A percentile compares a stretch with the other conserved stretches of the same genome.
phyloP scores from a whole-genome alignment of 2,888 invertebrate genomes.

The Anoplius nigerrimus region DNA sequence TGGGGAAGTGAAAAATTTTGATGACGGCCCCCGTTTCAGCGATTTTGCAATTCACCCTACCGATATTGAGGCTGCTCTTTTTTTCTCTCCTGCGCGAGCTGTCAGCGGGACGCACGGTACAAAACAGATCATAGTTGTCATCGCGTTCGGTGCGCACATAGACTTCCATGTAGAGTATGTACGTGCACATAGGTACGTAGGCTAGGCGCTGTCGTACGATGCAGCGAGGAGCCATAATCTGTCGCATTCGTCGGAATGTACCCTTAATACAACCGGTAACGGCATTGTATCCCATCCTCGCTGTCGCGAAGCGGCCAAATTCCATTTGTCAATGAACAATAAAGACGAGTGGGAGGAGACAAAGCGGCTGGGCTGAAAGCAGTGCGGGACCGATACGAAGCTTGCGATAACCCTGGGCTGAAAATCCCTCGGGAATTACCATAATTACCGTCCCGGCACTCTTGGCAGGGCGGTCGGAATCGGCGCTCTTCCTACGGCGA shows the following conservation, averaged over 20 bases:
- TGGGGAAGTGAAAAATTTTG: no score
- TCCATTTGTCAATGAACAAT: constrained; percentile 26
- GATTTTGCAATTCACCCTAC: no score
- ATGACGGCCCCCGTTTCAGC: no score
- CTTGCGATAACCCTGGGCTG: constrained; percentile 19
- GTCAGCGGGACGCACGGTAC: background rate
- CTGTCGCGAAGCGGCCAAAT: background rate
- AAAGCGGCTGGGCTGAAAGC: constrained; percentile 18
- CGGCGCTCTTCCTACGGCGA: background rate
- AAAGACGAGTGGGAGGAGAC: constrained; percentile 13
- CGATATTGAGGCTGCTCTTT: no score
- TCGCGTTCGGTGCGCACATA: no score
- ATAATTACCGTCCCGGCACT: constrained; percentile 30
- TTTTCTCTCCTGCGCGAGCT: background rate
- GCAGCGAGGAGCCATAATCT: no score
- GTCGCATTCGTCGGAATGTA: no score
- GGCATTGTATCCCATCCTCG: constrained; percentile 5
- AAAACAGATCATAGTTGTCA: background rate
- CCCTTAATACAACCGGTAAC: background rate
- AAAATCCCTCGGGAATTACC: constrained; percentile 19
- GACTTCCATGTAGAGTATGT: no score
- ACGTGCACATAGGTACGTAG: no score
- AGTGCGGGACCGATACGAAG: constrained; percentile 4
- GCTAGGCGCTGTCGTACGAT: no score
- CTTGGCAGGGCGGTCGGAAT: background rate